Percentiles rank a stretch among this genome's conserved stretches.
Conservation (phyloP, 1,140 invertebrate genomes). For the Bombyx mandarina region DNA sequence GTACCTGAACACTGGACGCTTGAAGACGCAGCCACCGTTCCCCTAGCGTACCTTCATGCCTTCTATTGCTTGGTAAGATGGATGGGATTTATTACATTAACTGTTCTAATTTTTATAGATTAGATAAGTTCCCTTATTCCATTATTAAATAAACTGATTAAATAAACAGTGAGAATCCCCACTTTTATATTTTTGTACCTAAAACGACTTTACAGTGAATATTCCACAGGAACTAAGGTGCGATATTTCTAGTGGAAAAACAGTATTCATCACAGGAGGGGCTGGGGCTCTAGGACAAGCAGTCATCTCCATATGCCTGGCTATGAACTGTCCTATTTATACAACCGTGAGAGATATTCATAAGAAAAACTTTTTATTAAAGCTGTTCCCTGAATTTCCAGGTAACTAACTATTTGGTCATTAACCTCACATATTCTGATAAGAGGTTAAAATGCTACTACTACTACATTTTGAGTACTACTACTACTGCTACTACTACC, state of each 20-base stretch:
- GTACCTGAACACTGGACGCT: slow-evolving; percentile 81
- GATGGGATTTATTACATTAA: neutral
- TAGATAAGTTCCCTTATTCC: too few species aligned
- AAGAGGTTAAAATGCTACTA: too few species aligned
- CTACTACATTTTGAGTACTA: neutral
- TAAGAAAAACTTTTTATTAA: slow-evolving; percentile 60
- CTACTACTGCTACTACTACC: too few species aligned
- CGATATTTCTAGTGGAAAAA: slow-evolving; percentile 55
- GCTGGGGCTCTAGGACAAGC: slow-evolving; percentile 82
- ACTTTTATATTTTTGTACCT: slow-evolving; percentile 2
- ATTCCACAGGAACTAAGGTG: slow-evolving; percentile 18
- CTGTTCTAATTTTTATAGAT: neutral
- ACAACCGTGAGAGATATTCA: slow-evolving; percentile 72
- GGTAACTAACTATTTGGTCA: slow-evolving; percentile 38
- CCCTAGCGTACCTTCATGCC: slow-evolving; percentile 49
- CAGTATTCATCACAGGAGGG: slow-evolving; percentile 79
- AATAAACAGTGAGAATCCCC: neutral
- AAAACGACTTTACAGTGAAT: neutral
- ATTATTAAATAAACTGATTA: too few species aligned
- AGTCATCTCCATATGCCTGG: slow-evolving; percentile 77
- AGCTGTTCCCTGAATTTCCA: slow-evolving; percentile 52
- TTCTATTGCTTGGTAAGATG: slow-evolving; percentile 69
- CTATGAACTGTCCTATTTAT: slow-evolving; percentile 72
- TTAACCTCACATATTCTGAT: neutral
- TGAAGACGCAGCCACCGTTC: slow-evolving; percentile 84